Percentiles rank a stretch among this genome's conserved stretches.
Conservation (phyloP, 2,113 vertebrate species). For the Dendrocopos noguchii region DNA sequence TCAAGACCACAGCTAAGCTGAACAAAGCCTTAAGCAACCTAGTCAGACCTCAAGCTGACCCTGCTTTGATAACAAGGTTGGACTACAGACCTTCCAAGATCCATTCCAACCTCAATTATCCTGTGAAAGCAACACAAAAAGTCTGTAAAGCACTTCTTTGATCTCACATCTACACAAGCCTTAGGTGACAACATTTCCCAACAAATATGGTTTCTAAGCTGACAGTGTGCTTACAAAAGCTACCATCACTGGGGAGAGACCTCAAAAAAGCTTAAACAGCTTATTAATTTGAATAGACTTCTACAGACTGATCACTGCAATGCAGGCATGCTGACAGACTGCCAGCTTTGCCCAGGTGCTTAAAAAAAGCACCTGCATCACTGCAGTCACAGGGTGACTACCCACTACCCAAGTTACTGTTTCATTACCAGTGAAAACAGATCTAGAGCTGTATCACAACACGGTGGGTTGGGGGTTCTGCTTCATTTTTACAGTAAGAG, state of each 20-base stretch:
- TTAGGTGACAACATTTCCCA: neutral
- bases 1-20: neutral
- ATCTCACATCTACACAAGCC: neutral
- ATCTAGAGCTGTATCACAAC: neutral
- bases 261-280: neutral
- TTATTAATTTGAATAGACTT: neutral
- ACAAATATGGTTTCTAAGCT: neutral
- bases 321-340: neutral
- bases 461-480: accelerated
- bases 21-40: conserved; percentile 21
- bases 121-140: neutral
- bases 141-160: neutral
- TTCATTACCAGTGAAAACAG: neutral
- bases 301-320: neutral
- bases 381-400: neutral
- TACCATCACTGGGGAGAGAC: neutral
- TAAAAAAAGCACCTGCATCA: neutral
- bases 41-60: conserved; percentile 16
- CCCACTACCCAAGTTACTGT: neutral
- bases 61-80: neutral
- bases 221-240: neutral
- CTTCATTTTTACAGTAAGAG: neutral
- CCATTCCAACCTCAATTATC: neutral
- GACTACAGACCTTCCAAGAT: neutral
- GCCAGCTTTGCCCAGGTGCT: neutral